A percentile compares a stretch with the other conserved stretches of the same genome.
Evolutionary conservation across 1,140 invertebrate genomes (phyloP).

Genomic region (Drosophila mayri): DNA sequence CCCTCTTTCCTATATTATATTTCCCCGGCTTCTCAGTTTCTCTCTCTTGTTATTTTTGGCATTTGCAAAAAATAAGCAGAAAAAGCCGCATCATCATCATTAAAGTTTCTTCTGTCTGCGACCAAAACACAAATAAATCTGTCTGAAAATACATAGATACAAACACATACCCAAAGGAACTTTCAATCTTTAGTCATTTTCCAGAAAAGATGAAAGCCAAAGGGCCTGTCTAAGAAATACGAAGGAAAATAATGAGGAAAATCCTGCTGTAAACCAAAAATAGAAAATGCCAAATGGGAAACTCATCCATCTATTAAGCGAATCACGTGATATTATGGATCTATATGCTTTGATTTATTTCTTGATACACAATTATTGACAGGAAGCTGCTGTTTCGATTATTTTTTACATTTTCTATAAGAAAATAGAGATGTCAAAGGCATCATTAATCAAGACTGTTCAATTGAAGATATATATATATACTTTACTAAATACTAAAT

Average conservation of each 20-base stretch:
- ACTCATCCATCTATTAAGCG: background rate
- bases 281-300: constrained; percentile 17
- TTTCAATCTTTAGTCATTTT: constrained; percentile 41
- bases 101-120: constrained; percentile 60
- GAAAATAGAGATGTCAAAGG: constrained; percentile 12
- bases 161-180: constrained; percentile 9
- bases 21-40: constrained; percentile 32
- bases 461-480: constrained; percentile 4
- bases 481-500: background rate
- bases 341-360: background rate
- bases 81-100: constrained; percentile 72
- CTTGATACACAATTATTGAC: background rate
- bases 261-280: constrained; percentile 11
- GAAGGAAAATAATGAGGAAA: constrained; percentile 20
- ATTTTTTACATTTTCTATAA: constrained; percentile 1
- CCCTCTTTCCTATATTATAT: constrained; percentile 7
- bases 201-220: constrained; percentile 22
- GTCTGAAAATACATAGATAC: constrained; percentile 6
- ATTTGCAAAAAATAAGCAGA: constrained; percentile 5
- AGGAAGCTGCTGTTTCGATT: background rate
- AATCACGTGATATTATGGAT: constrained; percentile 18
- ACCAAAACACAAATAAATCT: constrained; percentile 34
- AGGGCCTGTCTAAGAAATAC: background rate
- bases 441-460: constrained; percentile 14
- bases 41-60: constrained; percentile 64